Evolutionary conservation across 2,113 vertebrate genomes (phyloP), one percentile per base, ranked within the genome.

Genomic region (Thunnus thynnus): DNA sequence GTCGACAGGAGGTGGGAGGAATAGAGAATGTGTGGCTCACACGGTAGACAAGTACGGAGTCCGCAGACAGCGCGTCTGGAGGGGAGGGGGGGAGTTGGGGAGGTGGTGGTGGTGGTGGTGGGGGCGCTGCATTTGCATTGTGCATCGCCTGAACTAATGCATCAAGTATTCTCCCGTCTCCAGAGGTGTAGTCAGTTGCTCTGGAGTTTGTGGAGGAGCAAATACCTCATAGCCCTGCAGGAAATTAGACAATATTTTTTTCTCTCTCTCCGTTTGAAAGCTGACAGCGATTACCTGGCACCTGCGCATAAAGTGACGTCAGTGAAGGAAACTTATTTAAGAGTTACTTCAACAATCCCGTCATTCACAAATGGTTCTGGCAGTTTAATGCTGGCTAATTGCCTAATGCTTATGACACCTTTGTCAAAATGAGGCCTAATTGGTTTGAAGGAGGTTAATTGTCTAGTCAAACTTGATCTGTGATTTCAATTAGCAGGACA

Each of bases 281-380:
- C 51, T 41, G 51, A 70, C 68, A 25, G 50, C 51, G 54, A 80
- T 82, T 76, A 89, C 86, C 90, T 88, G 86, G 84, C 87, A 91
- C 92, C 89, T 93, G 90, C 92, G 85, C 89, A 72, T 14, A 65
- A 41, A 79, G 68, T 92, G 91, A 92, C 89, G 87, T 93, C 90
- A 92, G 77, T 41, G 80, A 50, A 7, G 82, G 86, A 84, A 88
- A 91, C 72, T 88, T 82, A 80, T 79, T 78, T 30, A 69, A 32
- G 77, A 88, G 86, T 79, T 56, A 20, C 47, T 55, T 48, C 22
- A 64, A 51, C 46, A 41, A 27, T 51, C 56, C 14, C 18, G 20
- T 76, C 83, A 83, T 47, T 78, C 68, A 76, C 50, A 54, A 47
- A 32, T 16, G 51, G 27, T 48, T 63, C 57, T 62, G 27, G 17